Percentiles rank a stretch among this genome's conserved stretches.
Evolutionary conservation across 2,888 invertebrate species (phyloP).

Genomic region (Tholera decimalis): DNA sequence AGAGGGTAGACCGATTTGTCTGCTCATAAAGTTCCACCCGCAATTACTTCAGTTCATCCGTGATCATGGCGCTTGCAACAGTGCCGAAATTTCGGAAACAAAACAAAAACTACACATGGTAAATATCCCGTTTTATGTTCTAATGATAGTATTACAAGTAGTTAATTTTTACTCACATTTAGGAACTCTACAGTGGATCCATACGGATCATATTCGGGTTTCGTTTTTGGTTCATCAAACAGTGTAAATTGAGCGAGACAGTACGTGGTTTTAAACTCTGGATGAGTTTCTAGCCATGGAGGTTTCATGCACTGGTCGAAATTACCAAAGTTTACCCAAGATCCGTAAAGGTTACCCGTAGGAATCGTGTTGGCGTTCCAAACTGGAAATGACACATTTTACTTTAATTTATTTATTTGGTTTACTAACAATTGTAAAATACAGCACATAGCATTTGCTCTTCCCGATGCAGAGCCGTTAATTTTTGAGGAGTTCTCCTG

Average conservation of each 20-base stretch:
- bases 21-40: too few species aligned
- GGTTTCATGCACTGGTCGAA: slow-evolving; percentile 65
- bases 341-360: slow-evolving; percentile 56
- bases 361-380: slow-evolving; percentile 68
- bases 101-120: too few species aligned
- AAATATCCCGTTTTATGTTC: too few species aligned
- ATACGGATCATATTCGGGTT: slow-evolving; percentile 46
- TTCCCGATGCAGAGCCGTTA: too few species aligned
- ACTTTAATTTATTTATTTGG: too few species aligned
- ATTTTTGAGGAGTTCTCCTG: too few species aligned
- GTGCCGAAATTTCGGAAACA: too few species aligned
- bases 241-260: slow-evolving; percentile 57
- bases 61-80: too few species aligned
- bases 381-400: slow-evolving; percentile 40
- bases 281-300: slow-evolving; percentile 57
- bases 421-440: too few species aligned
- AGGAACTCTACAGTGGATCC: slow-evolving; percentile 46
- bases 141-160: not conserved
- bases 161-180: slow-evolving; percentile 49
- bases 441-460: too few species aligned
- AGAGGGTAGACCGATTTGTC: too few species aligned
- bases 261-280: slow-evolving; percentile 57
- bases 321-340: slow-evolving; percentile 52
- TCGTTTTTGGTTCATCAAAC: slow-evolving; percentile 18
- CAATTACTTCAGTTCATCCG: too few species aligned